A percentile compares a stretch with the other conserved stretches of the same genome.
These are phyloP conservation scores for Crossocerus cetratus DNA, from an alignment of 2,888 invertebrate species.

Conservation along the genomic window DNA sequence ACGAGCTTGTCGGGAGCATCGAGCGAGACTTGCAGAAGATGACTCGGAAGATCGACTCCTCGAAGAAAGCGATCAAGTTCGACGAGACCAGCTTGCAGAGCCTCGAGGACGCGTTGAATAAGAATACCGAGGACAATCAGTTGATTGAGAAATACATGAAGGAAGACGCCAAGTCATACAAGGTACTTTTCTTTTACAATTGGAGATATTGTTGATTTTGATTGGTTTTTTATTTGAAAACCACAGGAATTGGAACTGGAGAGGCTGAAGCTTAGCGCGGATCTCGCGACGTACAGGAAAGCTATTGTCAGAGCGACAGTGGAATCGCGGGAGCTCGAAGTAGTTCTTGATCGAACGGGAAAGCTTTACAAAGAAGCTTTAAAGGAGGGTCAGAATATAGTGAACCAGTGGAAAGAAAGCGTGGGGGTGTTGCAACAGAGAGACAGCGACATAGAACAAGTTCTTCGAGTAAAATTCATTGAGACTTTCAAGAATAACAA, in stretches of 20 bases:
- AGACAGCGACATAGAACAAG: slow-evolving; percentile 81
- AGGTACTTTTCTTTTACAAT: slow-evolving; percentile 77
- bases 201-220: neutral
- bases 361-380: slow-evolving; percentile 80
- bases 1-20: slow-evolving; percentile 74
- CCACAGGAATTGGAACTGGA: slow-evolving; percentile 79
- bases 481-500: too few species aligned
- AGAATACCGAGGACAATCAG: slow-evolving; percentile 83
- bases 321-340: slow-evolving; percentile 80
- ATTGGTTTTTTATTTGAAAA: neutral
- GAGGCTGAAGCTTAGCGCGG: slow-evolving; percentile 78
- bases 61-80: slow-evolving; percentile 84
- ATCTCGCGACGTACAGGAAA: slow-evolving; percentile 77
- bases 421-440: slow-evolving; percentile 84
- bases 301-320: slow-evolving; percentile 77
- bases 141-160: slow-evolving; percentile 86
- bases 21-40: slow-evolving; percentile 78
- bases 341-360: slow-evolving; percentile 78
- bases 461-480: slow-evolving; percentile 79
- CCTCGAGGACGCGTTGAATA: slow-evolving; percentile 85
- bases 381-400: slow-evolving; percentile 83
- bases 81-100: slow-evolving; percentile 83
- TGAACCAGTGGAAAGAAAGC: slow-evolving; percentile 85
- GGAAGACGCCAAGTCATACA: slow-evolving; percentile 84
- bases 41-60: slow-evolving; percentile 81